Base-by-base conservation (phyloP, 1,140 invertebrate genomes). In the Chelonus insularis region DNA sequence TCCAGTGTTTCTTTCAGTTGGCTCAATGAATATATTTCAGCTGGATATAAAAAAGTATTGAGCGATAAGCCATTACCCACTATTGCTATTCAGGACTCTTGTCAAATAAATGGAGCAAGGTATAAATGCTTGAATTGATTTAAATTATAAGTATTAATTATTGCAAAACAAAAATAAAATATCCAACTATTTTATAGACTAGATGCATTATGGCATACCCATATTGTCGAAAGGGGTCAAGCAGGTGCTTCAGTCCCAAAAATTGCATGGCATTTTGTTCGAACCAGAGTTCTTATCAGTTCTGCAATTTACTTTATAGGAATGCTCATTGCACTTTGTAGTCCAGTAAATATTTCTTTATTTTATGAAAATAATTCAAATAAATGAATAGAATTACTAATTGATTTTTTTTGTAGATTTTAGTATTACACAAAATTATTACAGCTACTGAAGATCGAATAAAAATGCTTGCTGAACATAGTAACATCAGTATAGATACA, bases 251-350 rank as follows among this genome's bases (percentile, higher is more conserved):
- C 71, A 2, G 64, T 73, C 11, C 67, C 67, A 1, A 57, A 47
- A 23, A 65, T 73, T 4, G 67, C 64, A 1, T 73, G 71, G 71
- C 65, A 63, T 16, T 73, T 73, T 23, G 67, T 71, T 6, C 58
- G 65, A 48, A 73, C 71, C 8, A 39, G 71, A 51, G 64, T 69
- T 14, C 23, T 70, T 16, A 47, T 73, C 29, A 66, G 63, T 16
- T 65, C 66, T 0, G 48, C 71, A 6, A 63, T 72, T n/a, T 62
- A 72, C 37, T 43, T 69, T 1, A 4, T 71, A 14, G 69, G 69
- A 16, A 67, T 63, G 52, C 23, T 69, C 5, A 50, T 72, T 11
- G 68, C 66, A 3, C 61, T 70, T 0, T 58, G 48, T 21, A 63
- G 63, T 59, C 67, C 67, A 18, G 67, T 69, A 59, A 66, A 60